A percentile compares a stretch with the other conserved stretches of the same genome.
Evolutionary conservation across 1,140 invertebrate genomes (phyloP).

Genomic region (Brachionus plicatilis): DNA sequence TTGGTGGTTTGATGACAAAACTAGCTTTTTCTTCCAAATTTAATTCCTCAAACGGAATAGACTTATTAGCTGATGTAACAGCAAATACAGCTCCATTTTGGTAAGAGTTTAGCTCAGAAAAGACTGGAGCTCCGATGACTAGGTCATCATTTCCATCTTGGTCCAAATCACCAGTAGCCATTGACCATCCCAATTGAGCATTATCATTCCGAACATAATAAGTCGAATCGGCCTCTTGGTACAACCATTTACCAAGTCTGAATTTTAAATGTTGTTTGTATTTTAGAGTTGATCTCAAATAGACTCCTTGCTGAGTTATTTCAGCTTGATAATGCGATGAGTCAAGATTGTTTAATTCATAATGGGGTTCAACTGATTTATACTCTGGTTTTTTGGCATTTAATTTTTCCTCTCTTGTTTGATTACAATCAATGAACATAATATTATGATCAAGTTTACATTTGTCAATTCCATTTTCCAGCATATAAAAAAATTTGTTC

Average conservation of each 20-base stretch:
- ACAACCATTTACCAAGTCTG: neutral
- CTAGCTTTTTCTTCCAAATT: neutral
- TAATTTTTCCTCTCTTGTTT: neutral
- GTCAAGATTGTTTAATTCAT: neutral
- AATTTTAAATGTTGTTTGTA: neutral
- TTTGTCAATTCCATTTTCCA: slow-evolving; percentile 44
- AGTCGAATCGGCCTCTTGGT: neutral
- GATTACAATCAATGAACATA: neutral
- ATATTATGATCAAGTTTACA: slow-evolving; percentile 16
- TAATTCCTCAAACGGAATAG: neutral
- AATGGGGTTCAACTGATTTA: neutral
- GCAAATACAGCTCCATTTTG: slow-evolving; percentile 16
- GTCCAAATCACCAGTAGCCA: neutral
- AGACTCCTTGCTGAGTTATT: neutral
- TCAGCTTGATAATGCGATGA: neutral
- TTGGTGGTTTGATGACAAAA: neutral
- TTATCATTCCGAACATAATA: neutral
- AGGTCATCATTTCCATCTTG: slow-evolving; percentile 1
- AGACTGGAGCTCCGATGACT: slow-evolving; percentile 8
- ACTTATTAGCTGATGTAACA: neutral
- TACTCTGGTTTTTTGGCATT: neutral
- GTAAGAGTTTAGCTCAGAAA: neutral
- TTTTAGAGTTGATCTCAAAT: neutral
- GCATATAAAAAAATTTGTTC: slow-evolving; percentile 45
- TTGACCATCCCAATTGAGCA: neutral